These are phyloP conservation scores for Amphiprion percula DNA, from an alignment of 2,113 vertebrate species.

Conservation along the genomic window DNA sequence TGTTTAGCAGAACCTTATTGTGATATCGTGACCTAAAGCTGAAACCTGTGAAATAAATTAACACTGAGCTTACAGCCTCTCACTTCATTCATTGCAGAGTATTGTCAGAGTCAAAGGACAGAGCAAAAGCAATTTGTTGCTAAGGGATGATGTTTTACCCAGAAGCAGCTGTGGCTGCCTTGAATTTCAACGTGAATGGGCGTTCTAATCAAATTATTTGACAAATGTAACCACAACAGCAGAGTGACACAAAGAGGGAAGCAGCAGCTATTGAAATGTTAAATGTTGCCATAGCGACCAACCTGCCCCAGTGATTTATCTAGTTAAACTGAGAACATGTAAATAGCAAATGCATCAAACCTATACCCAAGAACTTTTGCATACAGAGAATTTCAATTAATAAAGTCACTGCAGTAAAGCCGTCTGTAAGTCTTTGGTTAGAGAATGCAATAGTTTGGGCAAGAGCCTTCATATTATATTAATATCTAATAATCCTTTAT, in stretches of 20 bases:
- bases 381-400: too few species aligned
- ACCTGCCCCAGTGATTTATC: neutral
- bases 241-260: neutral
- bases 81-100: conserved; percentile 60
- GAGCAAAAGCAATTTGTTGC: conserved; percentile 72
- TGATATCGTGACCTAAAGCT: conserved; percentile 1
- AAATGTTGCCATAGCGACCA: conserved; percentile 18
- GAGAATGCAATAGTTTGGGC: too few species aligned
- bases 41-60: neutral
- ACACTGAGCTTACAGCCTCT: neutral
- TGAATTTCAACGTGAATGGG: conserved; percentile 53
- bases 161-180: conserved; percentile 30
- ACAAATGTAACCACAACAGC: conserved; percentile 13
- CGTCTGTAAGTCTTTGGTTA: too few species aligned
- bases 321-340: neutral
- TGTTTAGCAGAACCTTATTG: neutral
- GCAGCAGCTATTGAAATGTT: conserved; percentile 3
- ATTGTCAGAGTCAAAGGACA: conserved; percentile 58
- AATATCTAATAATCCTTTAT: too few species aligned
- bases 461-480: too few species aligned
- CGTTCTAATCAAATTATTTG: conserved; percentile 41
- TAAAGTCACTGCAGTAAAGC: too few species aligned
- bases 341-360: too few species aligned
- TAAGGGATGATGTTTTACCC: conserved; percentile 68
- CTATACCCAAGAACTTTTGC: too few species aligned